Evolutionary conservation across 1,140 invertebrate species (phyloP).

Genomic region (Solenopsis fugax): DNA sequence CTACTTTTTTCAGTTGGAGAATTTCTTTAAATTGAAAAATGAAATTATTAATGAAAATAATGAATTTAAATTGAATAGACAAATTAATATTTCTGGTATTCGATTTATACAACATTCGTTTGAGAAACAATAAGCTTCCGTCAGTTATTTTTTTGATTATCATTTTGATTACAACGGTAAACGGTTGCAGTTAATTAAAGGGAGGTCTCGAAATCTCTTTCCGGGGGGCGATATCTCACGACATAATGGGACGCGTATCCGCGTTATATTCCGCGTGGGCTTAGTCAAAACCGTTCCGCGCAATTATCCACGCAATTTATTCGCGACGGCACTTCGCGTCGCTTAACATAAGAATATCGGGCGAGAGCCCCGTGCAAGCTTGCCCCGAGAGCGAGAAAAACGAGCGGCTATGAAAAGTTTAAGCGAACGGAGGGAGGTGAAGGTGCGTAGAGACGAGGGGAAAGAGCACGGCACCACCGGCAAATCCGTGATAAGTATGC

Average conservation of each 20-base stretch:
- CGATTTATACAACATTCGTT: neutral
- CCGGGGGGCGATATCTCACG: constrained; percentile 14
- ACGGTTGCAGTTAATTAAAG: constrained; percentile 20
- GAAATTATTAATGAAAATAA: neutral
- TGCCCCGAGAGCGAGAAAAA: constrained; percentile 14
- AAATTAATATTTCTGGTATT: neutral
- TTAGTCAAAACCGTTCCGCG: constrained; percentile 51
- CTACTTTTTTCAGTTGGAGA: no score
- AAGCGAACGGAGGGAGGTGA: neutral
- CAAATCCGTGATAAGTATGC: constrained; percentile 57
- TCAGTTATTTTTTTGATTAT: neutral
- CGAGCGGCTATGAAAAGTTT: constrained; percentile 56
- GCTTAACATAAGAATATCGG: constrained; percentile 58
- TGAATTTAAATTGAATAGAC: neutral
- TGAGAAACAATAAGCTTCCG: neutral
- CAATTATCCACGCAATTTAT: constrained; percentile 63
- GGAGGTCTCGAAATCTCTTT: constrained; percentile 20
- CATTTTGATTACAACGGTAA: constrained; percentile 1
- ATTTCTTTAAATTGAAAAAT: neutral
- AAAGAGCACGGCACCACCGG: neutral
- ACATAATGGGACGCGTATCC: constrained; percentile 50
- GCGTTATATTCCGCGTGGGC: constrained; percentile 30
- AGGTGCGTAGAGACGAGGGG: neutral
- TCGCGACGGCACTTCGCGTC: constrained; percentile 49
- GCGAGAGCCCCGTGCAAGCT: constrained; percentile 10